A percentile compares a stretch with the other conserved stretches of the same genome.
These are phyloP conservation scores for Lutraria lutraria DNA, from an alignment of 2,888 invertebrate genomes.

Conservation along the genomic window DNA sequence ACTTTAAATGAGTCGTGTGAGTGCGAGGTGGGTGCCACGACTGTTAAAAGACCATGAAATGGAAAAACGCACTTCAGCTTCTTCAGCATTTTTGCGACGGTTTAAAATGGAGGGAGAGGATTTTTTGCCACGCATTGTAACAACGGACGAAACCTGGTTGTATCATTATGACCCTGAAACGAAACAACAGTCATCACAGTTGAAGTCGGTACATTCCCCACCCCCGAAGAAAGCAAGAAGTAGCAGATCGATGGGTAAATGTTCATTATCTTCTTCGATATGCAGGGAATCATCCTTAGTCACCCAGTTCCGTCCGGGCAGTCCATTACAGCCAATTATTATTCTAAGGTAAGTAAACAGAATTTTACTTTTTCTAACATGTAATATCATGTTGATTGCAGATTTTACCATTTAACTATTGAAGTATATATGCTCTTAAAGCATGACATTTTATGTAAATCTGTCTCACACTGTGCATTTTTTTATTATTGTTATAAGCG, in stretches of 20 bases:
- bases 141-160: conserved; percentile 39
- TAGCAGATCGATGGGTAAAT: not conserved
- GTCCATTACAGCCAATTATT: not conserved
- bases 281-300: not conserved
- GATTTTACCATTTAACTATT: too few species aligned
- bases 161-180: conserved; percentile 34
- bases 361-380: too few species aligned
- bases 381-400: too few species aligned
- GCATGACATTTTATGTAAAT: too few species aligned
- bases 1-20: not conserved
- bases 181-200: conserved; percentile 30
- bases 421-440: too few species aligned
- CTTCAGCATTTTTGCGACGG: not conserved
- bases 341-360: too few species aligned
- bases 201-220: conserved; percentile 7
- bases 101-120: conserved; percentile 30
- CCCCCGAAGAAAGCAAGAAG: conserved; percentile 29
- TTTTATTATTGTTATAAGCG: too few species aligned
- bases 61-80: not conserved
- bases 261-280: conserved; percentile 13
- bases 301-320: not conserved
- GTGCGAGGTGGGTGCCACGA: conserved; percentile 23
- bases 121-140: conserved; percentile 30
- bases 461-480: too few species aligned
- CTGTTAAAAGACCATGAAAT: not conserved